These are phyloP conservation scores for Lacerta bilineata DNA, from an alignment of 2,797 vertebrate species.

Conservation along the genomic window DNA sequence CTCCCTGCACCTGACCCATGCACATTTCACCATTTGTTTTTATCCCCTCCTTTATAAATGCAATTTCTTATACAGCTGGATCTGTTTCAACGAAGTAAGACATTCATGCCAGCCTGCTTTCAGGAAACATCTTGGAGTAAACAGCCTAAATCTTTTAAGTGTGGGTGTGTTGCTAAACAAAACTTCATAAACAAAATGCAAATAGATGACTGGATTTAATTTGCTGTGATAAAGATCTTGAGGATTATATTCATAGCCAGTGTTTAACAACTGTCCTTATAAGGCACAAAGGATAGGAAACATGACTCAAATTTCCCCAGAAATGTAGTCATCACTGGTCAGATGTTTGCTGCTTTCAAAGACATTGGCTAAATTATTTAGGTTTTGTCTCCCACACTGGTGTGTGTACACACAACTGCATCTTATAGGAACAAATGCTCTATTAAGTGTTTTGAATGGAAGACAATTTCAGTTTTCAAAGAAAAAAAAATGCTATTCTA, in stretches of 20 bases:
- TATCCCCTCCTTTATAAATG: no score
- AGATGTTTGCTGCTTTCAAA: slow-evolving; percentile 52
- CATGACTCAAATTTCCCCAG: slow-evolving; percentile 47
- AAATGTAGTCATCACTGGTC: slow-evolving; percentile 51
- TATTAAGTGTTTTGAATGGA: neutral
- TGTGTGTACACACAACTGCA: neutral
- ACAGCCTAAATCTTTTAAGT: neutral
- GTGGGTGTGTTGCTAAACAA: slow-evolving; percentile 25
- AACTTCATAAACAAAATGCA: slow-evolving; percentile 57
- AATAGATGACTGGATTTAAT: slow-evolving; percentile 30
- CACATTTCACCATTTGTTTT: no score
- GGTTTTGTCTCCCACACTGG: neutral
- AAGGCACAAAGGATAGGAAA: slow-evolving; percentile 54
- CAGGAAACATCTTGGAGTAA: slow-evolving; percentile 9
- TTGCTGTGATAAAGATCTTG: slow-evolving; percentile 32
- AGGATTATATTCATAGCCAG: slow-evolving; percentile 38
- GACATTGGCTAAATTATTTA: slow-evolving; percentile 27
- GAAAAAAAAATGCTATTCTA: neutral
- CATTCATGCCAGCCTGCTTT: slow-evolving; percentile 1
- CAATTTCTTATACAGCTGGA: no score
- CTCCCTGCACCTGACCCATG: no score
- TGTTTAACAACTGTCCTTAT: slow-evolving; percentile 21
- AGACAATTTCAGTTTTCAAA: neutral
- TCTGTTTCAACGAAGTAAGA: slow-evolving; percentile 1
- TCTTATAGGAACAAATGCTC: neutral